These are phyloP conservation scores for Parambassis ranga DNA, from an alignment of 2,797 vertebrate species.

Conservation along the genomic window DNA sequence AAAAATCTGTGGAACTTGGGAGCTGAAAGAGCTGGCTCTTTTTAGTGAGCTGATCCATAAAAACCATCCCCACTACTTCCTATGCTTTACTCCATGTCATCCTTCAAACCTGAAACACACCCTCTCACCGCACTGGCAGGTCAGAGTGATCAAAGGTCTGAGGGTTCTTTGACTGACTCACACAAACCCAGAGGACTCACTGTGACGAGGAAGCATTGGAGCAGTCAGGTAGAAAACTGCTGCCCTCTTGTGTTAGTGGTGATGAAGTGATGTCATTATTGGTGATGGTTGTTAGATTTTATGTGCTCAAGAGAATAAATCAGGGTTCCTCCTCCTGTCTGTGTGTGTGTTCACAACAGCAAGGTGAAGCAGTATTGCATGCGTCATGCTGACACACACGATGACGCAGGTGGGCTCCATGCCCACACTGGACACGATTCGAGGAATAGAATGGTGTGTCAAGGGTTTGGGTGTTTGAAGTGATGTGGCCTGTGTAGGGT, in stretches of 20 bases:
- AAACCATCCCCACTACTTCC: too few relatives aligned
- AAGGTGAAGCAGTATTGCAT: conserved; percentile 5
- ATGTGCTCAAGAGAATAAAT: conserved; percentile 15
- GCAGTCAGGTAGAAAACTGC: conserved; percentile 12
- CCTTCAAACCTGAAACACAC: neutral
- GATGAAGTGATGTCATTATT: neutral
- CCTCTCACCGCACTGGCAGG: neutral
- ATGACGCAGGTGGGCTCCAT: conserved; percentile 37
- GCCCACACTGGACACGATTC: conserved; percentile 12
- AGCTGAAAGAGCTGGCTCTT: too few relatives aligned
- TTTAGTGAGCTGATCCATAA: too few relatives aligned
- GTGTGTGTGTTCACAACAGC: neutral
- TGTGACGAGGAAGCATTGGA: neutral
- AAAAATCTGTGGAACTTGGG: too few relatives aligned
- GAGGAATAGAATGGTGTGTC: neutral
- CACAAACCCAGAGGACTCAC: accelerated
- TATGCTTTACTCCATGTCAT: conserved; percentile 3
- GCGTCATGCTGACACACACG: conserved; percentile 40
- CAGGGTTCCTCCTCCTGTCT: neutral
- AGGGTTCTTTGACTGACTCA: neutral
- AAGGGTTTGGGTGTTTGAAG: neutral
- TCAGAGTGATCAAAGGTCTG: conserved; percentile 15
- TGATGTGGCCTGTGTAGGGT: neutral
- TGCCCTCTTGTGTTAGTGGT: conserved; percentile 49
- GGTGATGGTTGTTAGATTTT: conserved; percentile 1